Evolutionary conservation across 2,888 invertebrate species (phyloP).

Genomic region (Hecatera dysodea): DNA sequence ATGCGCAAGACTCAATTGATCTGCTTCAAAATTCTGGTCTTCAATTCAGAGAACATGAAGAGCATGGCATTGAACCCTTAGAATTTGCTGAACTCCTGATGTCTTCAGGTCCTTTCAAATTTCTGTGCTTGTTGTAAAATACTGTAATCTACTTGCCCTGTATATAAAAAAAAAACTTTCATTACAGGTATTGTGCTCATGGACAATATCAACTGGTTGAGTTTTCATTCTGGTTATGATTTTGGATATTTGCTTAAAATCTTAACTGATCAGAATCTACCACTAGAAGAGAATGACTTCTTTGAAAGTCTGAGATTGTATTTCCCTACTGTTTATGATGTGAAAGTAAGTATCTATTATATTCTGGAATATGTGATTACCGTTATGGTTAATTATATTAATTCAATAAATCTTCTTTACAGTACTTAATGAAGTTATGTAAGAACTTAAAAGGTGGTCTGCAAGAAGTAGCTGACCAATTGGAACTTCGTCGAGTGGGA

Average conservation of each 20-base stretch:
- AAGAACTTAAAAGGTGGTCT: constrained; percentile 99
- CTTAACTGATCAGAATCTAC: constrained; percentile 97
- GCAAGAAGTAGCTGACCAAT: constrained; percentile 98
- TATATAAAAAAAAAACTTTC: background rate
- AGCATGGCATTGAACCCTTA: constrained; percentile 99
- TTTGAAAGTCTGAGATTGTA: constrained; percentile 98
- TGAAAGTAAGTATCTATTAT: constrained; percentile 93
- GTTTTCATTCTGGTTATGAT: constrained; percentile 99
- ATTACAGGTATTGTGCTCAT: constrained; percentile 96
- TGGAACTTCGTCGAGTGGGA: constrained; percentile 97
- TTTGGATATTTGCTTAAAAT: constrained; percentile 99
- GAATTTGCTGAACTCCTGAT: constrained; percentile 99
- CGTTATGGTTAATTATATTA: constrained; percentile 5
- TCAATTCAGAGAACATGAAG: constrained; percentile 99
- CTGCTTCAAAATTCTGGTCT: constrained; percentile 98
- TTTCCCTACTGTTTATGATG: constrained; percentile 99
- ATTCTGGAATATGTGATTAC: background rate
- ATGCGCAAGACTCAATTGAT: constrained; percentile 99
- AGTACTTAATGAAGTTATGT: constrained; percentile 99
- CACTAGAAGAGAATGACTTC: constrained; percentile 98
- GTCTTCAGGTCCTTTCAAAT: constrained; percentile 94
- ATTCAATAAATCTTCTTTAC: constrained; percentile 42
- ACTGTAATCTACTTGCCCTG: background rate
- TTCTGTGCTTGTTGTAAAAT: background rate
- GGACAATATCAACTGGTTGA: constrained; percentile 99